A percentile compares a stretch with the other conserved stretches of the same genome.
Evolutionary conservation across 2,797 vertebrate genomes (phyloP).

Genomic region (Acropternis orthonyx): DNA sequence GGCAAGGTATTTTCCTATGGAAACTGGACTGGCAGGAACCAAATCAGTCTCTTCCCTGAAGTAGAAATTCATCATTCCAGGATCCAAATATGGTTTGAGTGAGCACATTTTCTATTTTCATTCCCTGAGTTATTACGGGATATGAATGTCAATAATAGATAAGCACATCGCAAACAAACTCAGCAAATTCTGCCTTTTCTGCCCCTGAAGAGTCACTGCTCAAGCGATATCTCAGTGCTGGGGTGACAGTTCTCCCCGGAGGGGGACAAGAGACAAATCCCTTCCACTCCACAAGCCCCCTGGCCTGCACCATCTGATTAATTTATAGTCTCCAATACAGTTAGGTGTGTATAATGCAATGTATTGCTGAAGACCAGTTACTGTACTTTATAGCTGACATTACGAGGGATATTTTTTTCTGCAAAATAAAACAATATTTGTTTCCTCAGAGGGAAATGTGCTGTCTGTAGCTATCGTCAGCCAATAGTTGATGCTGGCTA

Average conservation of each 20-base stretch:
- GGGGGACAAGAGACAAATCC: constrained; percentile 59
- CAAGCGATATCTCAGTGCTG: constrained; percentile 15
- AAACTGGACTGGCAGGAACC: not conserved
- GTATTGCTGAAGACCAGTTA: constrained; percentile 58
- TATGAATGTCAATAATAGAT: constrained; percentile 68
- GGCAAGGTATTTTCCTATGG: not conserved
- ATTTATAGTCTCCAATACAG: constrained; percentile 59
- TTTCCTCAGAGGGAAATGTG: constrained; percentile 59
- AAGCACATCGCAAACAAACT: constrained; percentile 55
- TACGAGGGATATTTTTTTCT: constrained; percentile 42
- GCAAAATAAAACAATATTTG: constrained; percentile 60
- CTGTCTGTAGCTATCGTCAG: constrained; percentile 49
- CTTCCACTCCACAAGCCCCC: constrained; percentile 24
- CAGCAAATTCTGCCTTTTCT: constrained; percentile 57
- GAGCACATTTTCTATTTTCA: constrained; percentile 49
- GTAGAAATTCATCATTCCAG: constrained; percentile 17
- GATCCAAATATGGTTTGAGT: constrained; percentile 31
- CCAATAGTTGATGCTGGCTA: constrained; percentile 52
- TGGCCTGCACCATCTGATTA: constrained; percentile 49
- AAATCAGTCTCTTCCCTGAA: not conserved
- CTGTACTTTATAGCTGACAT: constrained; percentile 70
- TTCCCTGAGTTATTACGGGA: not conserved
- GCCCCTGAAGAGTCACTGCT: constrained; percentile 11
- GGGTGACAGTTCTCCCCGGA: constrained; percentile 58
- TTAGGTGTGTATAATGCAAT: constrained; percentile 63